These are phyloP conservation scores for Drosophila subsilvestris DNA, from an alignment of 2,888 invertebrate genomes.

Conservation along the genomic window DNA sequence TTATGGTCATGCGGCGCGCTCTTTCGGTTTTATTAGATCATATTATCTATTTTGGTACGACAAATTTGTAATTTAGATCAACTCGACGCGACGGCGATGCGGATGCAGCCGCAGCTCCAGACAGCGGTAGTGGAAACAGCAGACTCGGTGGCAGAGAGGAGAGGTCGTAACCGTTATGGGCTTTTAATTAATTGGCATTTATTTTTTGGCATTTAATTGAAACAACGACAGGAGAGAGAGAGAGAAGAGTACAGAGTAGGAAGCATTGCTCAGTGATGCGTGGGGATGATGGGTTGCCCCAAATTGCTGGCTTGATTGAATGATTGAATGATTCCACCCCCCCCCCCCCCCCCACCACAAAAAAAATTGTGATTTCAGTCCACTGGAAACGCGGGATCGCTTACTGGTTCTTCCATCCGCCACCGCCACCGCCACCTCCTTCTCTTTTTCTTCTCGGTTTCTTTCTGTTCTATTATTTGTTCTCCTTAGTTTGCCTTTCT, in stretches of 20 bases:
- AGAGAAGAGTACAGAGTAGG: conserved; percentile 1
- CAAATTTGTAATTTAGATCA: conserved; percentile 77
- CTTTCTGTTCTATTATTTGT: conserved; percentile 11
- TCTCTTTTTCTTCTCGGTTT: conserved; percentile 34
- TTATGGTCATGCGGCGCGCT: conserved; percentile 71
- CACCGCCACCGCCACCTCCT: neutral
- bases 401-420: neutral
- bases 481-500: conserved; percentile 65
- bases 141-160: conserved; percentile 29
- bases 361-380: conserved; percentile 52
- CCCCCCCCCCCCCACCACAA: neutral
- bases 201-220: conserved; percentile 70
- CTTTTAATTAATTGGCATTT: conserved; percentile 76
- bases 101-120: neutral
- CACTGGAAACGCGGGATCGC: conserved; percentile 14
- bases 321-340: conserved; percentile 14
- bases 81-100: neutral
- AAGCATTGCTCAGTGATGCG: conserved; percentile 56
- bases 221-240: conserved; percentile 36
- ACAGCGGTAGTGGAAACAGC: conserved; percentile 4
- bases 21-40: conserved; percentile 77
- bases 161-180: conserved; percentile 64
- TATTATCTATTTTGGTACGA: conserved; percentile 77
- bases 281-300: conserved; percentile 20
- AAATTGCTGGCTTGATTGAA: conserved; percentile 48